Evolutionary conservation across 2,888 invertebrate species (phyloP), one percentile per base, ranked within the genome.

Genomic region (Lysandra coridon): DNA sequence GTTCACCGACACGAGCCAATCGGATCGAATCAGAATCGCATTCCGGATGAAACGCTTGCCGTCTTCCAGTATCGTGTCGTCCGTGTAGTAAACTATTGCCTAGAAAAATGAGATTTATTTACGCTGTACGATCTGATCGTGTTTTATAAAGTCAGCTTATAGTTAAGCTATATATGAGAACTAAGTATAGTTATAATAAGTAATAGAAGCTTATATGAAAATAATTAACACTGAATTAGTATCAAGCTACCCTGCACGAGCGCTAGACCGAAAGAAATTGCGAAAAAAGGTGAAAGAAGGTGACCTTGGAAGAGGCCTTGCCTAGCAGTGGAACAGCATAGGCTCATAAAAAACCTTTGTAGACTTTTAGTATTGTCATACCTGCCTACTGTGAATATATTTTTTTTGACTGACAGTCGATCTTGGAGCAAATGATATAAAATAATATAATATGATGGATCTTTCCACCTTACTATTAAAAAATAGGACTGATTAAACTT

Each of bases 1-100:
- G 5, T 91, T 86, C 1, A 93, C 88, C 6, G 91, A 89, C 73
- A 94, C 83, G 7, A 94, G 85, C 92, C 92, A 92, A 10, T 91
- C 85, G 0, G 87, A 83, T 53, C 86, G 87, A 78, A 94, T 88
- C 4, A 94, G 85, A 1, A 92, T 86, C 0, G 90, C 94, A 5
- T 87, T 88, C 37, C 89, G 90, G 0, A 88, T 82, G 80, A 92
- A 90, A 14, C 93, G 85, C 12, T 81, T 82, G 0, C 89, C 90
- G 1, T 85, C 82, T 1, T 90, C 90, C 37, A 88, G 81, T 79
- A 93, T 85, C 44, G 88, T 83, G 80, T 90, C 88, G 80, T 93
- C 92, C 5, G 90, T 85, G 82, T 92, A 94, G 85, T 91, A 94
- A 75, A 94, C 80, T 80, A 91, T 89, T n/a, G 90, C 94, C 94